Evolutionary conservation across 2,113 vertebrate species (phyloP).

Genomic region (Vidua macroura): DNA sequence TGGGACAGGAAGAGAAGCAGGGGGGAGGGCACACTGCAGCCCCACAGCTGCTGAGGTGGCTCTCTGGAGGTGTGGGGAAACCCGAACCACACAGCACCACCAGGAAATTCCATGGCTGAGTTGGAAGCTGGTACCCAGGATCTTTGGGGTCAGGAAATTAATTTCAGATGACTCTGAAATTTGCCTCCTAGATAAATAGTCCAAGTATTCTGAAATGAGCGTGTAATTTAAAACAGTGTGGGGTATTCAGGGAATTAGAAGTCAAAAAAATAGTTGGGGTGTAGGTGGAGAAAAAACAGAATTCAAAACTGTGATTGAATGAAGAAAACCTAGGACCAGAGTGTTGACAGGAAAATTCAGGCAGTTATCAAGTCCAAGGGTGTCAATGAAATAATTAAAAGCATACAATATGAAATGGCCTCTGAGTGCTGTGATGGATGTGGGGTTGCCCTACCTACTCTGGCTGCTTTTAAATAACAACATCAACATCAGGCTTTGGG

Average conservation of each 20-base stretch:
- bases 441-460: neutral
- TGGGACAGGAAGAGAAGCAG: neutral
- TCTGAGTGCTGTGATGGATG: neutral
- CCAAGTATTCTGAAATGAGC: slow-evolving; percentile 43
- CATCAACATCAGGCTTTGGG: neutral
- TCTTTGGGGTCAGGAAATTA: slow-evolving; percentile 62
- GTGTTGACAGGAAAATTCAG: slow-evolving; percentile 55
- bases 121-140: slow-evolving; percentile 71
- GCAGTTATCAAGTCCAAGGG: slow-evolving; percentile 37
- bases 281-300: neutral
- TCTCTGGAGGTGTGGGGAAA: slow-evolving; percentile 42
- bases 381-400: slow-evolving; percentile 55
- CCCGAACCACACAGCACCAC: neutral
- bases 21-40: neutral
- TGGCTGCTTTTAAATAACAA: neutral
- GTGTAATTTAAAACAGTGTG: slow-evolving; percentile 61
- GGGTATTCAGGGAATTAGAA: slow-evolving; percentile 36
- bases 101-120: slow-evolving; percentile 66
- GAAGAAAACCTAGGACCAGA: neutral
- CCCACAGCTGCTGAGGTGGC: neutral
- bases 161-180: slow-evolving; percentile 70
- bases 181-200: slow-evolving; percentile 62
- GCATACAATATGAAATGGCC: neutral
- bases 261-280: neutral
- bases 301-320: slow-evolving; percentile 26